Conservation (phyloP, 2,888 invertebrate species). For the Amaurobius ferox region DNA sequence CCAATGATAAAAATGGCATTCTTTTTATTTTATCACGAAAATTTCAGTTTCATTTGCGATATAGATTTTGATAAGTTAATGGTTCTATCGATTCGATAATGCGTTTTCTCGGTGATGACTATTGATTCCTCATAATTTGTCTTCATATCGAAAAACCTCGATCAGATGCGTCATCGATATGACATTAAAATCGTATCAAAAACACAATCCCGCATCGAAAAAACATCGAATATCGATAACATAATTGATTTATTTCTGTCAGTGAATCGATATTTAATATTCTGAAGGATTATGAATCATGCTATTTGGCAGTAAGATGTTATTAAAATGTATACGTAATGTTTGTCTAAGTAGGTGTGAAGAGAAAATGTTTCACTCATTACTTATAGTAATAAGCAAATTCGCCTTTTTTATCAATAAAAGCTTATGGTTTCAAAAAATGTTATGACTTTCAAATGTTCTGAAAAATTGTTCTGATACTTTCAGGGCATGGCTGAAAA, state of each 20-base stretch:
- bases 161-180: background rate
- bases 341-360: too few relatives aligned
- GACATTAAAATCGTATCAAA: conserved; percentile 9
- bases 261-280: background rate
- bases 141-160: background rate
- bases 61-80: conserved; percentile 4
- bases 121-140: background rate
- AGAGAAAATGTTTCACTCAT: too few relatives aligned
- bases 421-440: too few relatives aligned
- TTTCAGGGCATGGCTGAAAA: too few relatives aligned
- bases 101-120: background rate
- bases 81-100: background rate
- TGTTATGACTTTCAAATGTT: too few relatives aligned
- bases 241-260: background rate
- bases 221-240: background rate
- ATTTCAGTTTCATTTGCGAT: background rate
- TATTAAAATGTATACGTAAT: too few relatives aligned
- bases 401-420: too few relatives aligned
- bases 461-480: too few relatives aligned
- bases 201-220: background rate
- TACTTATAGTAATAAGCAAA: too few relatives aligned
- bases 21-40: background rate
- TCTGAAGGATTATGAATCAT: too few relatives aligned
- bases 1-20: background rate
- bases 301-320: too few relatives aligned